Conservation (phyloP, 35 echinoderm and acorn worm species). For the Strongylocentrotus purpuratus region DNA sequence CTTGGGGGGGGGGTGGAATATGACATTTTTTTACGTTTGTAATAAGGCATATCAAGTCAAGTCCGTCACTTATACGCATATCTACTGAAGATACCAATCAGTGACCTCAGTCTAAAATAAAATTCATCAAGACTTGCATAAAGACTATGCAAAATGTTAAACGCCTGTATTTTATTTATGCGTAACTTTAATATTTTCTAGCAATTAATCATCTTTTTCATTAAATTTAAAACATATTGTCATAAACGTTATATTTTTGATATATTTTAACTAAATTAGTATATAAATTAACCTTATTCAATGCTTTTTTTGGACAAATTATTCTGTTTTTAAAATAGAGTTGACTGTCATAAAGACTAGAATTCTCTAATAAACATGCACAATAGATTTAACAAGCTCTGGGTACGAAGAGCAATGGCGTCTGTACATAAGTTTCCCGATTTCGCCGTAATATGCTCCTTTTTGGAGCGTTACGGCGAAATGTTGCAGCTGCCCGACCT, state of each 20-base stretch:
- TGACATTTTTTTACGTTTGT: too few species aligned
- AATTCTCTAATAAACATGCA: constrained; percentile 50
- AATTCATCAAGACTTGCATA: too few species aligned
- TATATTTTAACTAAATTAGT: neutral
- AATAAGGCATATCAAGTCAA: too few species aligned
- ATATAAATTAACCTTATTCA: too few species aligned
- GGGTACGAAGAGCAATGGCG: constrained; percentile 59
- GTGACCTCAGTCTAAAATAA: too few species aligned
- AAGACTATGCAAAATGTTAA: too few species aligned
- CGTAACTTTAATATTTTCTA: neutral
- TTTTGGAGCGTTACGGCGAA: constrained; percentile 86
- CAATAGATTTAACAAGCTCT: constrained; percentile 9
- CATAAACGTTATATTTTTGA: neutral
- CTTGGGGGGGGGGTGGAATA: too few species aligned
- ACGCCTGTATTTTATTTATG: neutral
- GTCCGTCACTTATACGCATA: too few species aligned
- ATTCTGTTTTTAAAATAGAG: neutral
- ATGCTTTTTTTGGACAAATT: neutral
- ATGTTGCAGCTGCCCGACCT: constrained; percentile 79
- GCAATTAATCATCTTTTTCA: neutral
- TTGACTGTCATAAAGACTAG: neutral
- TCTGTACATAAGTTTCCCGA: constrained; percentile 73
- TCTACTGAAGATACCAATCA: too few species aligned
- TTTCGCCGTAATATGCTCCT: constrained; percentile 87
- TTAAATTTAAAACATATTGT: neutral